A percentile compares a stretch with the other conserved stretches of the same genome.
These are phyloP conservation scores for Matsumyia berberina DNA, from an alignment of 2,888 invertebrate species.

Conservation along the genomic window DNA sequence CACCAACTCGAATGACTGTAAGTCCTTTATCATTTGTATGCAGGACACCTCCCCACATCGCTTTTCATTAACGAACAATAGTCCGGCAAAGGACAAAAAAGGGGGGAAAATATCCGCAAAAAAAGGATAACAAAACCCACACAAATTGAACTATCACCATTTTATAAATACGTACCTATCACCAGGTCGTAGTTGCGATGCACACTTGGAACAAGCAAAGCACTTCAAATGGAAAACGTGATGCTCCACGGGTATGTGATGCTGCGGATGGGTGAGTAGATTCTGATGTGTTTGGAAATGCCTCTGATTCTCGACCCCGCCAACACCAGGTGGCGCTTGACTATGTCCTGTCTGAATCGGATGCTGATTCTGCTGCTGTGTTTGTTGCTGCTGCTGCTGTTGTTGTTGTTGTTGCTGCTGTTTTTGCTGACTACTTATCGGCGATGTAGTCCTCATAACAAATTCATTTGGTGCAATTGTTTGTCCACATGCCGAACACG, in stretches of 20 bases:
- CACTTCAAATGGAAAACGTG: constrained; percentile 97
- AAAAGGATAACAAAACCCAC: constrained; percentile 19
- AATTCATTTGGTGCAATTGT: constrained; percentile 95
- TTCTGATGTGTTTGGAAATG: constrained; percentile 77
- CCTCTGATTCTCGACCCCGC: constrained; percentile 76
- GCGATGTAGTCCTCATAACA: constrained; percentile 89
- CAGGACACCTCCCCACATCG: no score
- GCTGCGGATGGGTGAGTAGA: constrained; percentile 72
- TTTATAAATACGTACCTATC: constrained; percentile 87
- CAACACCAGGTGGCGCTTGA: constrained; percentile 75
- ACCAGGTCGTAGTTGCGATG: constrained; percentile 93
- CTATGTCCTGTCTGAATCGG: constrained; percentile 73
- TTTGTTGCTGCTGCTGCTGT: constrained; percentile 83
- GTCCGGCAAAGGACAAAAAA: not conserved
- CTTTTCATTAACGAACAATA: no score
- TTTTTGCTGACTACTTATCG: constrained; percentile 78
- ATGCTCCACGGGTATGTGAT: constrained; percentile 83
- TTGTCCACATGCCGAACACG: constrained; percentile 95
- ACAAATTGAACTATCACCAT: constrained; percentile 74
- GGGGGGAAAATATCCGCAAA: constrained; percentile 23
- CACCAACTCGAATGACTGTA: no score
- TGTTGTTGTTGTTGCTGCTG: constrained; percentile 79
- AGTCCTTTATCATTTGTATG: no score
- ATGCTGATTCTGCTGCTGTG: constrained; percentile 79
- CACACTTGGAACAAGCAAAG: constrained; percentile 96